phyloP scores from a whole-genome alignment of 1,140 invertebrate genomes.

The Littorina saxatilis region DNA sequence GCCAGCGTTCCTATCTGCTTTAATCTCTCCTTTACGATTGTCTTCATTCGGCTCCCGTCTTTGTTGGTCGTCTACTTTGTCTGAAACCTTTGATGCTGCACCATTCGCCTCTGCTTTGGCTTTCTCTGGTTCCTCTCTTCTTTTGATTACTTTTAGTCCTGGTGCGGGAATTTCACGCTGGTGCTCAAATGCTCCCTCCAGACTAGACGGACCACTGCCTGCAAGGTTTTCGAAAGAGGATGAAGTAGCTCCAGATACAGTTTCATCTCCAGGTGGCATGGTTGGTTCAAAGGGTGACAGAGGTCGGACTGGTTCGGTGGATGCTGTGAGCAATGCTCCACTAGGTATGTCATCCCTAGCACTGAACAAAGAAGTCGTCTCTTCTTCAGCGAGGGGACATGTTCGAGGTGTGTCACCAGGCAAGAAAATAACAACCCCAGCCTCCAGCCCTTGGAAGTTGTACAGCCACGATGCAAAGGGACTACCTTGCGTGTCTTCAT shows the following conservation, averaged over 20 bases:
- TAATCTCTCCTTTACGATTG: too few relatives aligned
- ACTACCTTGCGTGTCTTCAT: background rate
- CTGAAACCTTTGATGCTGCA: too few relatives aligned
- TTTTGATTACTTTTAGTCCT: background rate
- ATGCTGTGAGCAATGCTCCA: background rate
- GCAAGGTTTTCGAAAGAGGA: slow-evolving; percentile 20
- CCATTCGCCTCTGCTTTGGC: too few relatives aligned
- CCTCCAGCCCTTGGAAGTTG: slow-evolving; percentile 46
- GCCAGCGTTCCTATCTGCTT: background rate
- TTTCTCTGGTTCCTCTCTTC: slow-evolving; percentile 18
- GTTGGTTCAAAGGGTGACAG: too few relatives aligned
- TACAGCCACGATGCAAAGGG: slow-evolving; percentile 39
- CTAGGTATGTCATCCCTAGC: too few relatives aligned
- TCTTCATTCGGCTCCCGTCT: too few relatives aligned
- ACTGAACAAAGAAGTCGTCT: too few relatives aligned
- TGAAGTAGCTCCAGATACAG: background rate
- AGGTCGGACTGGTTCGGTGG: too few relatives aligned
- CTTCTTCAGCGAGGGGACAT: background rate
- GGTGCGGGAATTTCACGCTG: slow-evolving; percentile 8
- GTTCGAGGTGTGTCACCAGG: slow-evolving; percentile 43
- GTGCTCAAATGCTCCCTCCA: background rate
- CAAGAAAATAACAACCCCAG: slow-evolving; percentile 38
- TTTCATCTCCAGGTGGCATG: background rate
- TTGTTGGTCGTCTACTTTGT: too few relatives aligned
- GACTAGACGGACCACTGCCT: background rate